Conservation (phyloP, 2,797 vertebrate species). For the Chelonia mydas region DNA sequence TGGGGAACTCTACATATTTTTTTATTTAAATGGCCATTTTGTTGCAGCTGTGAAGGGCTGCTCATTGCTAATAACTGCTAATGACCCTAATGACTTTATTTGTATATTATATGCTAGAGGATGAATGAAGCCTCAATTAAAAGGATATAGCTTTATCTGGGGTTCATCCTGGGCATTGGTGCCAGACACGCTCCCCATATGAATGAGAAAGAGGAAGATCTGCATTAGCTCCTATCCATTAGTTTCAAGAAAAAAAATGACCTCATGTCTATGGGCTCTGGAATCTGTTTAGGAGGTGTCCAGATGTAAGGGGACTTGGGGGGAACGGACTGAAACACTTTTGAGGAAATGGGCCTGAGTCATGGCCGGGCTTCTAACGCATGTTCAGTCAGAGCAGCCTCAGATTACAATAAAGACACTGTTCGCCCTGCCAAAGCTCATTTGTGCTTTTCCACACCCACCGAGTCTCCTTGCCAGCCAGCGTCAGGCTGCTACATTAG, state of each 20-base stretch:
- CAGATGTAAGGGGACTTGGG: neutral
- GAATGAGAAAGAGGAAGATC: neutral
- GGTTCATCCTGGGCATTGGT: neutral
- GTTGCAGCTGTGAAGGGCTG: neutral
- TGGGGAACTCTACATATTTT: constrained; percentile 3
- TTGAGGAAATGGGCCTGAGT: constrained; percentile 36
- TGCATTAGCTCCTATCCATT: neutral
- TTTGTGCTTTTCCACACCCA: constrained; percentile 42
- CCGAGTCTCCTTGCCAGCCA: neutral
- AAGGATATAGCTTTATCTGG: neutral
- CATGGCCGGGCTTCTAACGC: constrained; percentile 40
- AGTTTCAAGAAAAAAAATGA: neutral
- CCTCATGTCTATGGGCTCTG: neutral
- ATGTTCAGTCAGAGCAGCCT: neutral
- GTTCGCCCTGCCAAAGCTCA: constrained; percentile 49
- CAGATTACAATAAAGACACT: constrained; percentile 54
- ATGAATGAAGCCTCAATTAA: constrained; percentile 18
- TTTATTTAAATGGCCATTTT: neutral
- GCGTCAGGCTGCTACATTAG: constrained; percentile 36
- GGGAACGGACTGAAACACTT: constrained; percentile 17
- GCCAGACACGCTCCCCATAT: neutral
- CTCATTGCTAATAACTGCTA: neutral
- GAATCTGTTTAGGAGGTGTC: neutral
- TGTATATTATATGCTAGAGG: constrained; percentile 2
- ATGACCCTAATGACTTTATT: neutral